These are phyloP conservation scores for Drosophila nr. perissopoda DNA, from an alignment of 2,888 invertebrate genomes.

Conservation along the genomic window DNA sequence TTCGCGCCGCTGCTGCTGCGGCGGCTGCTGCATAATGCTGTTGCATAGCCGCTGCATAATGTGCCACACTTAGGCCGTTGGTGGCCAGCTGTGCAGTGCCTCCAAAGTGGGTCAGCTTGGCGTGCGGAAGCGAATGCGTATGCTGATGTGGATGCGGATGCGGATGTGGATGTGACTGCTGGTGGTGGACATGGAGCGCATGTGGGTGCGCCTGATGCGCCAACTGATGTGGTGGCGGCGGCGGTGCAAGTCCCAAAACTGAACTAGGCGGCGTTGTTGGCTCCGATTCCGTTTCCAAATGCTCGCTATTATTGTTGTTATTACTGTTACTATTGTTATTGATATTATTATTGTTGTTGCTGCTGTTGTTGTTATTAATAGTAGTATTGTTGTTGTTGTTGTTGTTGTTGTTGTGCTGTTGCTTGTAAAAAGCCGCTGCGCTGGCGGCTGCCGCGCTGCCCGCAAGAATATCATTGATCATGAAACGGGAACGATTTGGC, in stretches of 20 bases:
- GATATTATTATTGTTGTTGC: conserved; percentile 46
- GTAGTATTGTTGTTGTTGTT: conserved; percentile 46
- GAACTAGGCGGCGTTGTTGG: conserved; percentile 22
- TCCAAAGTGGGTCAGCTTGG: conserved; percentile 73
- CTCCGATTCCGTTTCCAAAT: conserved; percentile 43
- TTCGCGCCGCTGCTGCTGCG: conserved; percentile 78
- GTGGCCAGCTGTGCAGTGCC: conserved; percentile 73
- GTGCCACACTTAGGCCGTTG: conserved; percentile 81
- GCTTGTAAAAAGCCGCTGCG: conserved; percentile 80
- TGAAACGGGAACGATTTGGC: conserved; percentile 83
- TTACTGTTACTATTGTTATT: conserved; percentile 32
- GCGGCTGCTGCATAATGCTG: conserved; percentile 82
- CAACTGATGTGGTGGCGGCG: conserved; percentile 32
- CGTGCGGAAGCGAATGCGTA: conserved; percentile 62
- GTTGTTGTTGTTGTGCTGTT: conserved; percentile 67
- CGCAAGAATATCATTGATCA: conserved; percentile 83
- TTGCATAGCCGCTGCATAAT: conserved; percentile 83
- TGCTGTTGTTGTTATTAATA: conserved; percentile 38
- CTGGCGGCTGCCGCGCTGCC: conserved; percentile 82
- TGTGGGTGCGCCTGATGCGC: conserved; percentile 55
- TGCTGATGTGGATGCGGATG: conserved; percentile 47
- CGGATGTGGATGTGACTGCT: conserved; percentile 38
- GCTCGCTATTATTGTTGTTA: conserved; percentile 42
- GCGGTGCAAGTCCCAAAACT: conserved; percentile 43
- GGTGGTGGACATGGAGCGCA: conserved; percentile 47